Base-by-base conservation (phyloP, 2,888 invertebrate species). In the Netelia melanura region DNA sequence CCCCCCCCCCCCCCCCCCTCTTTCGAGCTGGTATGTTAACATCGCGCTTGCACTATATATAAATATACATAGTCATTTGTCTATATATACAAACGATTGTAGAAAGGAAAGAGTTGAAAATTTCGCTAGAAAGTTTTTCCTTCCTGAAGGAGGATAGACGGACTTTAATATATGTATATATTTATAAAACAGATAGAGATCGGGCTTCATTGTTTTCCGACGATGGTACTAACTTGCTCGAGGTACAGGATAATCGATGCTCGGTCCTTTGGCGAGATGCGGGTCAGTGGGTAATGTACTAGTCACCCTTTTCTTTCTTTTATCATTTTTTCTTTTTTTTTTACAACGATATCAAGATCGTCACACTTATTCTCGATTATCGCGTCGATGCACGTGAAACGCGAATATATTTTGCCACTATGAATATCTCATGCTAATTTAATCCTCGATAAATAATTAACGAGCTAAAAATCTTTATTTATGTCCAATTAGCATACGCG, bases 121-220 rank as follows among this genome's bases (percentile, higher is more conserved):
- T 87, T 86, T 87, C 81, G 85, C 84, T 88, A 88, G 88, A 88
- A 88, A 88, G 87, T 88, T 85, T 87, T 88, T 86, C 70, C 76
- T 68, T 81, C 81, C 77, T 79, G 61, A 48, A 75, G 78, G 48
- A 52, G 43, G 54, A 61, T 38, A 38, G 67, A 72, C 61, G 83
- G 72, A 17, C 38, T 78, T 56, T 62, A 44, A 79, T 74, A 74
- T 74, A 74, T 62, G 38, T 38, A 38, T 38, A 38, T 38, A 38
- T 6, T 38, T 38, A 38, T 38, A 38, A 38, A 64, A 62, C 43
- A 65, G 83, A 83, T 83, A 54, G 67, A 71, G 67, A 83, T 83
- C 78, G 64, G 17, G 68, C 17, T 71, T 52, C 77, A 67, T 78
- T 83, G 82, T 83, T 78, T 71, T 72, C 52, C 23, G 62, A 43